phyloP scores from a whole-genome alignment of 2,113 vertebrate species.

The Laticauda colubrina region DNA sequence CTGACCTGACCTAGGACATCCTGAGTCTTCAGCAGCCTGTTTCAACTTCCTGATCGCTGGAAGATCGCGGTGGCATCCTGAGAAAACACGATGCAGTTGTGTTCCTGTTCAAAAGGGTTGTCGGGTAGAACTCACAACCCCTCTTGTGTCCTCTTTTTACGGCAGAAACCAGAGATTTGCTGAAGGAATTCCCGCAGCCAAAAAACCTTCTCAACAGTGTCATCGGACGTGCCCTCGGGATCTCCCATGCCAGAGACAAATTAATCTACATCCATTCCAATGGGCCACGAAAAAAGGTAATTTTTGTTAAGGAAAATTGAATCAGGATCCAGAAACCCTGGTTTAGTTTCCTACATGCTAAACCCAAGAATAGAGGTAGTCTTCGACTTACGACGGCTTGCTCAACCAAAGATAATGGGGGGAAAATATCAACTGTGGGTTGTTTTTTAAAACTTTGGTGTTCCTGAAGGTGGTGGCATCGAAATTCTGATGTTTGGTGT shows the following conservation, averaged over 20 bases:
- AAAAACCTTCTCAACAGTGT: slow-evolving; percentile 84
- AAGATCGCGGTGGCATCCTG: rapidly evolving
- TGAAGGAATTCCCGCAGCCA: slow-evolving; percentile 89
- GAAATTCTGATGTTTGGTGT: too few species aligned
- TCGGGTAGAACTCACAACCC: neutral
- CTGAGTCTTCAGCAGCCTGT: neutral
- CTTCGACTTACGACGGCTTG: neutral
- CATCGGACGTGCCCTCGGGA: slow-evolving; percentile 80
- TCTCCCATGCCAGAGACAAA: slow-evolving; percentile 77
- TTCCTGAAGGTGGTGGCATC: too few species aligned
- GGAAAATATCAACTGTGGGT: too few species aligned
- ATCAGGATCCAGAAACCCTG: too few species aligned
- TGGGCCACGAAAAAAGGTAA: slow-evolving; percentile 82
- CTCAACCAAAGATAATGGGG: neutral
- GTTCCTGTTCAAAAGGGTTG: too few species aligned
- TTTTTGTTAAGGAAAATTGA: too few species aligned
- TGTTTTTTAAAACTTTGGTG: neutral
- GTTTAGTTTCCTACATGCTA: too few species aligned
- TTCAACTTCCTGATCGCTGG: too few species aligned
- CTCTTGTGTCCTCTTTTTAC: neutral
- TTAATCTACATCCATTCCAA: slow-evolving; percentile 86
- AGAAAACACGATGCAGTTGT: too few species aligned
- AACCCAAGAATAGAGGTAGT: neutral
- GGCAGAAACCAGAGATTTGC: slow-evolving; percentile 68
- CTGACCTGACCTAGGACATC: neutral